Conservation (phyloP, 2,888 invertebrate genomes). For the Eurytoma californica region DNA sequence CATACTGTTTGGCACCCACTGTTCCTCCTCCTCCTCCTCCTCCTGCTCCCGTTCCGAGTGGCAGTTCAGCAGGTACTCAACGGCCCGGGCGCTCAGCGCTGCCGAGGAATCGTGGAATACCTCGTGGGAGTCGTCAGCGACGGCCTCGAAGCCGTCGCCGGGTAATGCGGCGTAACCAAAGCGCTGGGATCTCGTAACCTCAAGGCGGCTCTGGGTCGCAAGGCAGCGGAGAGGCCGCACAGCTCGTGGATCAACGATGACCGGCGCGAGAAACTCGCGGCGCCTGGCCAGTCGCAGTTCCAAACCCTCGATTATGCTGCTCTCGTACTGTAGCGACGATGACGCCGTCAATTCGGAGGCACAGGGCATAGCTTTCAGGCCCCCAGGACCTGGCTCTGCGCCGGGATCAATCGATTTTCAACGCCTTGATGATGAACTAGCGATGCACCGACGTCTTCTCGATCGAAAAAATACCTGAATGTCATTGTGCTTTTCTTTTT, state of each 20-base stretch:
- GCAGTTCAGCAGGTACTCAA: constrained; percentile 66
- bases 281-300: not conserved
- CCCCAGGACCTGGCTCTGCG: constrained; percentile 12
- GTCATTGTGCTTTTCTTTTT: constrained; percentile 27
- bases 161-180: not conserved
- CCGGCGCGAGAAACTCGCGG: constrained; percentile 50
- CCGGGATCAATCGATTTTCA: constrained; percentile 18
- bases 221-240: not conserved
- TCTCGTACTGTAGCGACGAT: constrained; percentile 10
- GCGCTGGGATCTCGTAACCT: too few relatives aligned
- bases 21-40: constrained; percentile 13
- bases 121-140: not conserved
- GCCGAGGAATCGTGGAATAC: constrained; percentile 63
- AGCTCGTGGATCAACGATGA: constrained; percentile 61
- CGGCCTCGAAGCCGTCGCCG: not conserved
- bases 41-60: constrained; percentile 65
- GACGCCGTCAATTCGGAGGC: constrained; percentile 39
- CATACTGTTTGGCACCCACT: constrained; percentile 62
- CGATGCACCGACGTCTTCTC: not conserved
- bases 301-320: constrained; percentile 27
- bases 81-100: constrained; percentile 63
- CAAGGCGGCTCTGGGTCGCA: not conserved
- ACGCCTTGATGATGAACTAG: not conserved
- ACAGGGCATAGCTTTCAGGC: constrained; percentile 60
- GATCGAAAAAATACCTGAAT: constrained; percentile 8